A percentile compares a stretch with the other conserved stretches of the same genome.
These are phyloP conservation scores for Coilia nasus DNA, from an alignment of 2,797 vertebrate species.

Conservation along the genomic window DNA sequence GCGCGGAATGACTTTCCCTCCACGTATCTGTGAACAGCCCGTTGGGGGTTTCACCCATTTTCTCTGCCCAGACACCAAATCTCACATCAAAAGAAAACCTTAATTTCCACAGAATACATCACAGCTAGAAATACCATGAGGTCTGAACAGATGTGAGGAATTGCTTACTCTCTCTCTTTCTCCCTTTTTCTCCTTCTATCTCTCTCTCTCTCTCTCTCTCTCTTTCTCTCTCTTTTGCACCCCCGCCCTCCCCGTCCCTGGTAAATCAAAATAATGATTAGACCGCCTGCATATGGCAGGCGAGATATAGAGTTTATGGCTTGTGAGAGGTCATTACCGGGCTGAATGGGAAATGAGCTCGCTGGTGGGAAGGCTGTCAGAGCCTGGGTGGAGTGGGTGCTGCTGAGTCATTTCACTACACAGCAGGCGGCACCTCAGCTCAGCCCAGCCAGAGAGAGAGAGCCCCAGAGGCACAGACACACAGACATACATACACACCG, in stretches of 20 bases:
- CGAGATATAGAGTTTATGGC: not conserved
- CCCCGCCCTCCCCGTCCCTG: not conserved
- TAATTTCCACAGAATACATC: not conserved
- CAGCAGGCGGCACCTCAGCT: not conserved
- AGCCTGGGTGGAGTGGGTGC: not conserved
- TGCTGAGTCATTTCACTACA: conserved; percentile 15
- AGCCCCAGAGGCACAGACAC: not conserved
- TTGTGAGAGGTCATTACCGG: conserved; percentile 1
- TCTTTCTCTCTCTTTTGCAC: not conserved
- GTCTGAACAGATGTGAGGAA: conserved; percentile 1
- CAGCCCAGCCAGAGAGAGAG: not conserved
- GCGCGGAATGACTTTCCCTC: not conserved
- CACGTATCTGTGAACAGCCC: not conserved
- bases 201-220: not conserved
- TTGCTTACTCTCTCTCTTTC: not conserved
- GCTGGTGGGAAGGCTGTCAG: not conserved
- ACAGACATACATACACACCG: not conserved
- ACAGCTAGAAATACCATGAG: not conserved
- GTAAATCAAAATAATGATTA: conserved; percentile 25
- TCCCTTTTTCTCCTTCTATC: not conserved
- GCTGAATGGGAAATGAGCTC: not conserved
- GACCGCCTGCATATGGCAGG: not conserved
- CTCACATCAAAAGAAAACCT: conserved; percentile 27
- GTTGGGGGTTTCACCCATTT: not conserved
- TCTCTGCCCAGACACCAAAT: not conserved